Evolutionary conservation across 1,140 invertebrate genomes (phyloP).

Genomic region (Bombus balteatus): DNA sequence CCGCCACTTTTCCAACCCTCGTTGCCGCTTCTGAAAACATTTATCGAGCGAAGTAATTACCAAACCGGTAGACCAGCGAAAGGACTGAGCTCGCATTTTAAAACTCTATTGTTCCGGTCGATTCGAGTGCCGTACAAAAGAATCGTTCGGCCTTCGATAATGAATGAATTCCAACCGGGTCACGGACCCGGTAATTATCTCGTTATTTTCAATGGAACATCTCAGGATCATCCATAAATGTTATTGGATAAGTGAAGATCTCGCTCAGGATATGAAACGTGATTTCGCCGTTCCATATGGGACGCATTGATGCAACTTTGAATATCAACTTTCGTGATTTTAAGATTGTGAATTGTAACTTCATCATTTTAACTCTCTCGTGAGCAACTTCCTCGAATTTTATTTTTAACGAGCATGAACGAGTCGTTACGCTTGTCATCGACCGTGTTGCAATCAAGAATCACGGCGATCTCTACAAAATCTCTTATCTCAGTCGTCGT

Average conservation of each 20-base stretch:
- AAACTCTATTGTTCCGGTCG: constrained; percentile 34
- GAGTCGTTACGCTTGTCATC: not conserved
- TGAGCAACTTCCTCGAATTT: no score
- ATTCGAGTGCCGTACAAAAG: constrained; percentile 20
- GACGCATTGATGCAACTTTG: not conserved
- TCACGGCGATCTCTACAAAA: not conserved
- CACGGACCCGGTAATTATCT: constrained; percentile 37
- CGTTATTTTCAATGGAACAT: constrained; percentile 28
- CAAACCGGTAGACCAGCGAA: constrained; percentile 7
- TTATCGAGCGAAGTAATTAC: constrained; percentile 57
- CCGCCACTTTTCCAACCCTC: constrained; percentile 22
- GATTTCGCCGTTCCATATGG: not conserved
- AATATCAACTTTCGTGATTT: no score
- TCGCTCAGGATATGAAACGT: not conserved
- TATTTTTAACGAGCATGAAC: not conserved
- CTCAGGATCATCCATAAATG: not conserved
- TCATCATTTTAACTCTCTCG: no score
- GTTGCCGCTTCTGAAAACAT: constrained; percentile 49
- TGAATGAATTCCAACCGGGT: constrained; percentile 16
- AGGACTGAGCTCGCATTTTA: constrained; percentile 35
- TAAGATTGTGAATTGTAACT: no score
- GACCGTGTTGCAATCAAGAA: not conserved
- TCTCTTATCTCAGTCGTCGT: not conserved
- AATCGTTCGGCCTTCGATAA: constrained; percentile 39
- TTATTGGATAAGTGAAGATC: not conserved